phyloP scores from a whole-genome alignment of 2,888 invertebrate genomes.

The Notodonta dromedarius region DNA sequence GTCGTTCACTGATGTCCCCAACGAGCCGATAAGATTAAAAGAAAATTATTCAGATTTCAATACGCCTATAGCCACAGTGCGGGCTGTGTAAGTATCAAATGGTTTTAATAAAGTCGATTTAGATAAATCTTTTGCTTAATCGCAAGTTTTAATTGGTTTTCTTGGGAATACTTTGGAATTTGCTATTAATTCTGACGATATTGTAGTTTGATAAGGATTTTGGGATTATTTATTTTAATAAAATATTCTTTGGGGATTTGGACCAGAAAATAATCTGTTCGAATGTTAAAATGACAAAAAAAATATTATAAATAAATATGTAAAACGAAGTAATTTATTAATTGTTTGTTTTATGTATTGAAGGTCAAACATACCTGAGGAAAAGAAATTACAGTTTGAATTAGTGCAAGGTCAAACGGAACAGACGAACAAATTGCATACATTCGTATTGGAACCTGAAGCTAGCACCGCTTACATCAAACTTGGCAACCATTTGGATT shows the following conservation, averaged over 20 bases:
- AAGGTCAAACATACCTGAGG: conserved; percentile 90
- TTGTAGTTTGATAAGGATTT: conserved; percentile 4
- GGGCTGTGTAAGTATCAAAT: conserved; percentile 85
- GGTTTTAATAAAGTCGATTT: conserved; percentile 13
- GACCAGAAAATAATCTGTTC: background rate
- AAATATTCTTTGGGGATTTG: background rate
- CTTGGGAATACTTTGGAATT: conserved; percentile 2
- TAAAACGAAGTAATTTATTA: background rate
- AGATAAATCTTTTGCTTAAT: conserved; percentile 9
- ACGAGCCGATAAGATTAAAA: conserved; percentile 86
- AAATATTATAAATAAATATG: background rate
- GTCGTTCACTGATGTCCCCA: conserved; percentile 86
- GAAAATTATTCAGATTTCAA: conserved; percentile 91
- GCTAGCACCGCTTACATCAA: conserved; percentile 90
- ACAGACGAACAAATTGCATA: conserved; percentile 93
- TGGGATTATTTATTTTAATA: background rate
- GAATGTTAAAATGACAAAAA: background rate
- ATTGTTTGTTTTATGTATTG: background rate
- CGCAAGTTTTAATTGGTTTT: conserved; percentile 9
- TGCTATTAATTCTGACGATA: conserved; percentile 1
- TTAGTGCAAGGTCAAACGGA: conserved; percentile 92
- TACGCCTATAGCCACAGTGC: conserved; percentile 87
- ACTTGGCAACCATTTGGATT: conserved; percentile 91
- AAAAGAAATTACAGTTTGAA: conserved; percentile 90
- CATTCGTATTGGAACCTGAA: conserved; percentile 88